phyloP scores from a whole-genome alignment of 2,797 vertebrate species.

The Poliocrania exsul region DNA sequence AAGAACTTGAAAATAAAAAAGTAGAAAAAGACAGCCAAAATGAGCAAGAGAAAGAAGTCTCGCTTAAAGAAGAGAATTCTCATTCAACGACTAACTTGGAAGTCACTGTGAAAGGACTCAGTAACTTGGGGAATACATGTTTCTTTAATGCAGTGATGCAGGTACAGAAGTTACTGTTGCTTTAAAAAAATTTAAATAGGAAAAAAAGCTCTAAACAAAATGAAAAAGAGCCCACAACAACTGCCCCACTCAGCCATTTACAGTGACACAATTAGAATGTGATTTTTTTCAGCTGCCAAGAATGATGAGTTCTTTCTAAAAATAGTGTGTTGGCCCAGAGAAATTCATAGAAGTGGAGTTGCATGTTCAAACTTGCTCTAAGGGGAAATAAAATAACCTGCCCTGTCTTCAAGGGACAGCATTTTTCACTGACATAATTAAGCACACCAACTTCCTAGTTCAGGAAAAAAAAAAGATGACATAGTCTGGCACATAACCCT shows the following conservation, averaged over 20 bases:
- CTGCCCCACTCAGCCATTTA: background rate
- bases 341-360: background rate
- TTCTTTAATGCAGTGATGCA: slow-evolving; percentile 98
- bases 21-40: slow-evolving; percentile 78
- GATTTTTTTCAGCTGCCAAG: slow-evolving; percentile 13
- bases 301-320: slow-evolving; percentile 17
- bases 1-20: slow-evolving; percentile 74
- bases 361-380: slow-evolving; percentile 24
- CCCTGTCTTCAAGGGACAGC: background rate
- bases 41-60: slow-evolving; percentile 77
- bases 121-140: slow-evolving; percentile 97
- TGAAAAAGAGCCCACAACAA: background rate
- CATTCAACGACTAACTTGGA: slow-evolving; percentile 38
- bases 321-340: background rate
- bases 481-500: background rate
- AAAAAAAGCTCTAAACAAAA: background rate
- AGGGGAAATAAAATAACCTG: background rate
- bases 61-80: slow-evolving; percentile 64
- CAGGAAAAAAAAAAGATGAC: background rate
- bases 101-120: slow-evolving; percentile 88
- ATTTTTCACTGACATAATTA: background rate
- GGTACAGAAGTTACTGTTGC: slow-evolving; percentile 72
- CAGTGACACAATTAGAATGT: background rate
- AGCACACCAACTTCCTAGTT: background rate
- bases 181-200: background rate